Evolutionary conservation across 2,888 invertebrate genomes (phyloP).

Genomic region (Tiliacea aurago): DNA sequence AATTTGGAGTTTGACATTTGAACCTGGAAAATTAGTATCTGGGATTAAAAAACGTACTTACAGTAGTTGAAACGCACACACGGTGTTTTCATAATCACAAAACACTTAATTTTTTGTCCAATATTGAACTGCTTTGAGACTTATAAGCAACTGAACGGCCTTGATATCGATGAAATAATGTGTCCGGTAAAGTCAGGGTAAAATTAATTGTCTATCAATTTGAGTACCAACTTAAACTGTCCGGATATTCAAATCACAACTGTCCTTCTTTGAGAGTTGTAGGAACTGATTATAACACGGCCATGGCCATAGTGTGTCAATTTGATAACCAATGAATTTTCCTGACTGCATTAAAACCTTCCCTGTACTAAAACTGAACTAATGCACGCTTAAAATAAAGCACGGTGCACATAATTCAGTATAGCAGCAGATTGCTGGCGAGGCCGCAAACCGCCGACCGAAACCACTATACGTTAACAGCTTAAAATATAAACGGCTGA

Average conservation of each 20-base stretch:
- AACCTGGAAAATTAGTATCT: too few relatives aligned
- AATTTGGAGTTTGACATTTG: too few relatives aligned
- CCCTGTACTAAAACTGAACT: constrained; percentile 1
- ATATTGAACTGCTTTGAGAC: neutral
- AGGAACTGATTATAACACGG: neutral
- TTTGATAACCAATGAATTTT: neutral
- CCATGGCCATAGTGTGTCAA: neutral
- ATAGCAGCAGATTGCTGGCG: constrained; percentile 29
- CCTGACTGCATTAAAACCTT: too few relatives aligned
- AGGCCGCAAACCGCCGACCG: constrained; percentile 50
- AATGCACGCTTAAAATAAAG: constrained; percentile 40
- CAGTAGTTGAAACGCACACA: neutral
- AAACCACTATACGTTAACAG: constrained; percentile 51
- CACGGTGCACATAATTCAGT: constrained; percentile 37
- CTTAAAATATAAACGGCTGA: constrained; percentile 47
- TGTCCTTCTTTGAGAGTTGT: neutral
- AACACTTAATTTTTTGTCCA: neutral
- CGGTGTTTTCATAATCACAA: neutral
- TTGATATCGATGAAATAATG: neutral
- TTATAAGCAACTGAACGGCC: neutral
- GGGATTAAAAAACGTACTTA: too few relatives aligned
- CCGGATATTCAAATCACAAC: neutral
- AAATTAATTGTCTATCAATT: neutral
- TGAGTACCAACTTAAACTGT: neutral
- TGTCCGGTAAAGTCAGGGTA: neutral